Conservation (phyloP, 2,797 vertebrate genomes). For the Dryobates pubescens region DNA sequence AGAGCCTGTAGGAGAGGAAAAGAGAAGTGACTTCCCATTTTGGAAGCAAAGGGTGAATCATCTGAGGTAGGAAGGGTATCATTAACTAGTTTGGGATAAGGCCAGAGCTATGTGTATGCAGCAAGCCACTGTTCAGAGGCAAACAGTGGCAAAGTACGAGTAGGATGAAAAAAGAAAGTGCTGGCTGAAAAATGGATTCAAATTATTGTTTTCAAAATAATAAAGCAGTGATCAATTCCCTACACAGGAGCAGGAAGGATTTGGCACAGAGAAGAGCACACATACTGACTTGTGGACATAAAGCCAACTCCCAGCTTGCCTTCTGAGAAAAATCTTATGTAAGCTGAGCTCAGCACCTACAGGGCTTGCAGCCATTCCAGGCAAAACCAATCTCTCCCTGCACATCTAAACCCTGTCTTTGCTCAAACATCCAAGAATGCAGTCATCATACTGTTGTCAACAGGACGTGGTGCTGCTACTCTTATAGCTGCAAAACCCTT, state of each 20-base stretch:
- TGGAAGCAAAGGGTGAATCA: constrained; percentile 47
- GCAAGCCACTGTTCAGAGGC: constrained; percentile 16
- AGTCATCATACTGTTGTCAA: background rate
- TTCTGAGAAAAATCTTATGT: constrained; percentile 66
- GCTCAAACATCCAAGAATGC: constrained; percentile 39
- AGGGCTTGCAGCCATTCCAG: constrained; percentile 35
- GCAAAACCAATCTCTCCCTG: constrained; percentile 61
- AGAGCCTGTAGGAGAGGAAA: background rate
- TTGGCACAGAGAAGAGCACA: background rate
- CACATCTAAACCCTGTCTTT: constrained; percentile 61
- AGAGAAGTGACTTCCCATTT: background rate
- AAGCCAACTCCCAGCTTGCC: constrained; percentile 19
- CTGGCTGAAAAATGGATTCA: background rate
- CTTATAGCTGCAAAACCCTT: background rate
- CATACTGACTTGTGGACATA: background rate
- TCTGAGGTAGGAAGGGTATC: constrained; percentile 42
- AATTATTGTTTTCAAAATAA: constrained; percentile 41
- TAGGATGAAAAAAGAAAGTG: background rate
- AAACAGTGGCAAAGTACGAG: constrained; percentile 8
- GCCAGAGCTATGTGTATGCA: background rate
- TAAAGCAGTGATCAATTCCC: background rate
- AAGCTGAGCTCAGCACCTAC: constrained; percentile 57
- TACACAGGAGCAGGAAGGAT: background rate
- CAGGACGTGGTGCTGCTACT: background rate
- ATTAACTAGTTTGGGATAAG: constrained; percentile 57